These are phyloP conservation scores for Chiloscyllium plagiosum DNA, from an alignment of 2,113 vertebrate genomes.

Conservation along the genomic window DNA sequence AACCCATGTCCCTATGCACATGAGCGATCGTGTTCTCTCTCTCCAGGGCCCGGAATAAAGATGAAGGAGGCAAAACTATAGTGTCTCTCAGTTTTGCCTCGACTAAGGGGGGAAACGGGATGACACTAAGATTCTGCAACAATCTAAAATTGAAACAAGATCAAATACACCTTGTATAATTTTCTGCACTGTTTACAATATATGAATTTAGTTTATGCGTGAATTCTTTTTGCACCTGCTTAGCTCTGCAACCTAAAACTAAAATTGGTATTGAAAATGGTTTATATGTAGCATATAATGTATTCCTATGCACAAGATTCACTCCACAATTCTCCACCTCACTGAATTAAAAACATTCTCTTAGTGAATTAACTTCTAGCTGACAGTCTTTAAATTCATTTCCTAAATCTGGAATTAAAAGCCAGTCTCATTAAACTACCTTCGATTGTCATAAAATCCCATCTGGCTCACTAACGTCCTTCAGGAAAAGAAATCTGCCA, in stretches of 20 bases:
- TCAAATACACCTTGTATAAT: background rate
- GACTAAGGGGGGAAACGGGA: too few species aligned
- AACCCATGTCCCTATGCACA: too few species aligned
- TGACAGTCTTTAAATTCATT: too few species aligned
- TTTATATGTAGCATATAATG: background rate
- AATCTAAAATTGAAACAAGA: slow-evolving; percentile 15
- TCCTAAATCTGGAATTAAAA: too few species aligned
- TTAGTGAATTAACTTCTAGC: background rate
- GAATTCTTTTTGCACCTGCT: slow-evolving; percentile 11
- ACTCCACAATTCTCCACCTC: background rate
- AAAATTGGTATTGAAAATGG: background rate
- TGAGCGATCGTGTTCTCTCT: too few species aligned
- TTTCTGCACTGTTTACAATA: slow-evolving; percentile 15
- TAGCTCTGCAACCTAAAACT: background rate
- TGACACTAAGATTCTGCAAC: background rate
- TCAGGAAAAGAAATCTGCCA: too few species aligned
- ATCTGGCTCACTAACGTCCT: too few species aligned
- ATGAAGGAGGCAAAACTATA: too few species aligned
- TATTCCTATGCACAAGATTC: background rate
- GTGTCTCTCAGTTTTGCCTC: too few species aligned
- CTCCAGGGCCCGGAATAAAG: too few species aligned
- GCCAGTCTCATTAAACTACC: too few species aligned
- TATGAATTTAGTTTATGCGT: background rate
- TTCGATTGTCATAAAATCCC: too few species aligned
- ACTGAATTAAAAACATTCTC: background rate